Conservation (phyloP, 2,113 vertebrate genomes). For the Eublepharis macularius region DNA sequence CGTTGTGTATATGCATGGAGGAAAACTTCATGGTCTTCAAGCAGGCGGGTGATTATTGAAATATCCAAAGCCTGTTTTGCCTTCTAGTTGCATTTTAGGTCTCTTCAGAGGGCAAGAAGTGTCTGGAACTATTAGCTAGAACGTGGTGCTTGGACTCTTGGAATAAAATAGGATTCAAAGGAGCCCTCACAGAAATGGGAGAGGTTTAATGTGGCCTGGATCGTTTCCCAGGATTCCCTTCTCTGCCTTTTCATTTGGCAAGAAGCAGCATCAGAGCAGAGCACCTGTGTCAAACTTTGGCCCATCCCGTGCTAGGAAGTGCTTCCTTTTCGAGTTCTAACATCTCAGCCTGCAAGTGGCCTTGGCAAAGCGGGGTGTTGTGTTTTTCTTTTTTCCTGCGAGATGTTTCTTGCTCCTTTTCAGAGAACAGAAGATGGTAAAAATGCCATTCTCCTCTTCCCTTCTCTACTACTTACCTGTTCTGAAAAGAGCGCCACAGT, state of each 20-base stretch:
- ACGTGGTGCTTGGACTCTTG: slow-evolving; percentile 15
- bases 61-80: slow-evolving; percentile 60
- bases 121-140: slow-evolving; percentile 28
- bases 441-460: neutral
- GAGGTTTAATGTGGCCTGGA: slow-evolving; percentile 27
- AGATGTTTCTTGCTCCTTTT: slow-evolving; percentile 10
- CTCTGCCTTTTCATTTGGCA: neutral
- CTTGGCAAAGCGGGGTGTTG: neutral
- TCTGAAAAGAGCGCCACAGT: neutral
- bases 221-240: neutral
- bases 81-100: slow-evolving; percentile 50
- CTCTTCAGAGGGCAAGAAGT: slow-evolving; percentile 33
- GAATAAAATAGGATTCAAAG: slow-evolving; percentile 37
- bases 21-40: slow-evolving; percentile 37
- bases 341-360: neutral
- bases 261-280: neutral
- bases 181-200: slow-evolving; percentile 34
- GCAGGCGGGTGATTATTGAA: slow-evolving; percentile 61
- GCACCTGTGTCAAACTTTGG: neutral
- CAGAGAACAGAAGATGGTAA: rapidly evolving
- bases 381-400: slow-evolving; percentile 51
- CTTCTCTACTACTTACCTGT: neutral
- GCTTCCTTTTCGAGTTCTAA: neutral
- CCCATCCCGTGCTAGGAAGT: rapidly evolving
- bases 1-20: slow-evolving; percentile 55